Percentiles rank a stretch among this genome's conserved stretches.
phyloP scores from a whole-genome alignment of 2,888 invertebrate species.

The Magallana nippona region DNA sequence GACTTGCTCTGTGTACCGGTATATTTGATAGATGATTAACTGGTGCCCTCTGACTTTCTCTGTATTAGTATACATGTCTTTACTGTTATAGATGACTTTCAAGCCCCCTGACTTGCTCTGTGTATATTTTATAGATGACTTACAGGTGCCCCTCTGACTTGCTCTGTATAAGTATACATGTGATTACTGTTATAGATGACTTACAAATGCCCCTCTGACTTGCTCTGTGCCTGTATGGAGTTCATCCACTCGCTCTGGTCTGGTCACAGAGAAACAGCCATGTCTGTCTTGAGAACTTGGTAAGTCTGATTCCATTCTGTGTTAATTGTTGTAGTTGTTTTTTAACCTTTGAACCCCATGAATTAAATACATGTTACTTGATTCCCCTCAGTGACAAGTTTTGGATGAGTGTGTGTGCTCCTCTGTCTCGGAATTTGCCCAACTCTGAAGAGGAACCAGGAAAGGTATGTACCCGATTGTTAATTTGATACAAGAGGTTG shows the following conservation, averaged over 20 bases:
- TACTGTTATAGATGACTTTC: constrained; percentile 66
- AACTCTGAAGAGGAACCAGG: neutral
- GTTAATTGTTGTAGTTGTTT: no score
- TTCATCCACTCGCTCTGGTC: constrained; percentile 79
- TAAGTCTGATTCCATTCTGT: constrained; percentile 51
- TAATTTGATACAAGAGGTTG: no score
- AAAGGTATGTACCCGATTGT: neutral
- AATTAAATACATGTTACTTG: neutral
- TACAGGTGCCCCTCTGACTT: constrained; percentile 57
- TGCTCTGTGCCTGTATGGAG: constrained; percentile 78
- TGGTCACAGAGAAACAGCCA: constrained; percentile 78
- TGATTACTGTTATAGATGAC: constrained; percentile 59
- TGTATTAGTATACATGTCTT: neutral
- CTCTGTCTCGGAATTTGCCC: constrained; percentile 64
- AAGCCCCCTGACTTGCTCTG: constrained; percentile 78
- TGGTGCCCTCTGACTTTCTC: no score
- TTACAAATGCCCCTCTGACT: constrained; percentile 78
- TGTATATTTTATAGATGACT: constrained; percentile 52
- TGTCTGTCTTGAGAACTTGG: constrained; percentile 77
- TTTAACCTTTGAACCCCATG: neutral
- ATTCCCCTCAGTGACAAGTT: constrained; percentile 68
- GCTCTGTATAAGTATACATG: constrained; percentile 43
- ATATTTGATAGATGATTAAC: no score
- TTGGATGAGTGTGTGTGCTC: constrained; percentile 75
- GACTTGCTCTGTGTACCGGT: no score